These are phyloP conservation scores for Dufourea novaeangliae DNA, from an alignment of 1,140 invertebrate species.

Conservation along the genomic window DNA sequence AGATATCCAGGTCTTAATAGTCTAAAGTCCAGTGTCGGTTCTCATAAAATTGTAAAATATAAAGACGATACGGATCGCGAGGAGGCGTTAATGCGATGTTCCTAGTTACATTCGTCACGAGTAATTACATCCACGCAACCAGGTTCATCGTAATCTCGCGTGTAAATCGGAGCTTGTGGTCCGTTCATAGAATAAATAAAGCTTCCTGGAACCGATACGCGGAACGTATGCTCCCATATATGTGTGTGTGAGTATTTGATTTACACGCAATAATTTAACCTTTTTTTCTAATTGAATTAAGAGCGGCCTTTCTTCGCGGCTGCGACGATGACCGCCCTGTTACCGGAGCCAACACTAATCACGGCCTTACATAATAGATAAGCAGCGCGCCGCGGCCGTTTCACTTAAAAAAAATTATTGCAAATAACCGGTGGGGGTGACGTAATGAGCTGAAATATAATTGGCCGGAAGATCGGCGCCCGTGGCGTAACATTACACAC, in stretches of 20 bases:
- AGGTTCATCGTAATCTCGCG: slow-evolving; percentile 26
- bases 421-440: slow-evolving; percentile 27
- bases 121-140: slow-evolving; percentile 42
- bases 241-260: no score
- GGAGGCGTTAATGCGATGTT: slow-evolving; percentile 30
- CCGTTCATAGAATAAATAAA: slow-evolving; percentile 1
- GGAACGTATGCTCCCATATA: not conserved
- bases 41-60: slow-evolving; percentile 26
- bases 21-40: not conserved
- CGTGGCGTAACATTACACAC: slow-evolving; percentile 34
- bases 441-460: slow-evolving; percentile 48
- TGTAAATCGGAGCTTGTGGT: slow-evolving; percentile 26
- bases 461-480: slow-evolving; percentile 42
- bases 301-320: not conserved
- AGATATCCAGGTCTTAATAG: not conserved
- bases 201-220: slow-evolving; percentile 14
- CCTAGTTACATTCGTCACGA: slow-evolving; percentile 36
- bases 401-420: slow-evolving; percentile 32
- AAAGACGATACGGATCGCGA: slow-evolving; percentile 8
- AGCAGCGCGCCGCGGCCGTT: not conserved
- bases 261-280: slow-evolving; percentile 9
- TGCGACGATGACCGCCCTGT: not conserved
- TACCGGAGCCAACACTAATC: not conserved
- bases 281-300: slow-evolving; percentile 29
- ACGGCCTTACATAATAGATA: slow-evolving; percentile 19